These are phyloP conservation scores for Actenoides hombroni DNA, from an alignment of 2,113 vertebrate species.

Conservation along the genomic window DNA sequence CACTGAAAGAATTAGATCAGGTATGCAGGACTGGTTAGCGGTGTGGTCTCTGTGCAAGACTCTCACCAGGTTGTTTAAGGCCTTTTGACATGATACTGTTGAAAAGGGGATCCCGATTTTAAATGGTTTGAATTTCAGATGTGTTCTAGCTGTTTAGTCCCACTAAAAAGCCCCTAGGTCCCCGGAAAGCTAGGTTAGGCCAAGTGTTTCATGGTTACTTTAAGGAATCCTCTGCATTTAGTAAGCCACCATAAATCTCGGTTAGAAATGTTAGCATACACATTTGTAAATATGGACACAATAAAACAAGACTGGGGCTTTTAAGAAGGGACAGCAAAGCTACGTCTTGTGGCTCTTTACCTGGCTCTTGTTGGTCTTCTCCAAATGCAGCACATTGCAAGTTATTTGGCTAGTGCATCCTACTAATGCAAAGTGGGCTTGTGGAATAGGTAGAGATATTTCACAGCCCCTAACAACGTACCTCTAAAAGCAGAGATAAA, in stretches of 20 bases:
- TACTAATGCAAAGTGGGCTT: not conserved
- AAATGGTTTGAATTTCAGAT: not conserved
- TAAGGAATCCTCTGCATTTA: constrained; percentile 9
- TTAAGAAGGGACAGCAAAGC: not conserved
- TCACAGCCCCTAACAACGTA: not conserved
- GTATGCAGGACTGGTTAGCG: not conserved
- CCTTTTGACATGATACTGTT: not conserved
- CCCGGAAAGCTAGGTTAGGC: not conserved
- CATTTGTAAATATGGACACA: not conserved
- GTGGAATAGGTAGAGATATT: not conserved
- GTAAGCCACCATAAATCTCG: not conserved
- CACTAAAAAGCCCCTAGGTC: not conserved
- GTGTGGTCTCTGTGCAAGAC: not conserved
- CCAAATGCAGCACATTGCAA: not conserved
- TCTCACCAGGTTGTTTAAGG: not conserved
- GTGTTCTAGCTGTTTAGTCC: not conserved
- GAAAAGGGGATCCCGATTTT: not conserved
- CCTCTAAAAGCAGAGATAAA: not conserved
- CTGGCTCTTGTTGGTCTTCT: not conserved
- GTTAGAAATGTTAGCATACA: not conserved
- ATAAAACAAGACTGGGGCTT: not conserved
- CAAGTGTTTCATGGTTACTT: not conserved
- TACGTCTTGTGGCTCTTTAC: not conserved
- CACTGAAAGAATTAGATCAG: not conserved
- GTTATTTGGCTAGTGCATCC: too few species aligned